Conservation (phyloP, 2,888 invertebrate genomes). For the Nephrotoma guestfalica region DNA sequence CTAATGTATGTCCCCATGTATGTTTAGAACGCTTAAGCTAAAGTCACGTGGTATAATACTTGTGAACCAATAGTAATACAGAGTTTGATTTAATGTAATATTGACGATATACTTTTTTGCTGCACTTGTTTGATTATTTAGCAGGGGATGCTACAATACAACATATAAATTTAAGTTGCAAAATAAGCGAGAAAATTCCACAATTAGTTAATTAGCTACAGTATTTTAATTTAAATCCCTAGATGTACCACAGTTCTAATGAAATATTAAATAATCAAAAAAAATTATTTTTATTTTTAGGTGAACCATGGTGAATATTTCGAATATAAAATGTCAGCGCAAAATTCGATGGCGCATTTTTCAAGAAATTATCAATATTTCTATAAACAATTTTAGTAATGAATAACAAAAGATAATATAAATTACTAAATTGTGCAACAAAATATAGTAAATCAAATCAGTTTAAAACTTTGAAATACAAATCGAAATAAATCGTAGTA, state of each 20-base stretch:
- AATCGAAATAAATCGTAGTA: neutral
- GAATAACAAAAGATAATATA: neutral
- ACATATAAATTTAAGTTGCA: too few species aligned
- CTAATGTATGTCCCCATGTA: too few species aligned
- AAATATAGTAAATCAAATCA: neutral
- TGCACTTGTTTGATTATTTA: too few species aligned
- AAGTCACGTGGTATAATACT: too few species aligned
- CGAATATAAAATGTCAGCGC: neutral
- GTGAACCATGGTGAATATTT: neutral
- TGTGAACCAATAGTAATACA: too few species aligned
- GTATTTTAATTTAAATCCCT: too few species aligned
- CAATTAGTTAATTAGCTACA: too few species aligned
- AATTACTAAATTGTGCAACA: neutral
- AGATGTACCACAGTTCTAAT: neutral
- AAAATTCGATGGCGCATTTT: neutral
- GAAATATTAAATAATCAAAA: neutral
- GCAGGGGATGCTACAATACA: too few species aligned
- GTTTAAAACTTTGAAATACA: neutral
- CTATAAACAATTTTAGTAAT: neutral
- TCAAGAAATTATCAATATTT: conserved; percentile 13
- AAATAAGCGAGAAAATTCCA: too few species aligned
- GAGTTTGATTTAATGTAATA: too few species aligned
- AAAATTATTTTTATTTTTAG: neutral
- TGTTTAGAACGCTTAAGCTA: too few species aligned
- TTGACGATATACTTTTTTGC: too few species aligned